These are phyloP conservation scores for Drosophila cracens DNA, from an alignment of 2,888 invertebrate genomes.

Conservation along the genomic window DNA sequence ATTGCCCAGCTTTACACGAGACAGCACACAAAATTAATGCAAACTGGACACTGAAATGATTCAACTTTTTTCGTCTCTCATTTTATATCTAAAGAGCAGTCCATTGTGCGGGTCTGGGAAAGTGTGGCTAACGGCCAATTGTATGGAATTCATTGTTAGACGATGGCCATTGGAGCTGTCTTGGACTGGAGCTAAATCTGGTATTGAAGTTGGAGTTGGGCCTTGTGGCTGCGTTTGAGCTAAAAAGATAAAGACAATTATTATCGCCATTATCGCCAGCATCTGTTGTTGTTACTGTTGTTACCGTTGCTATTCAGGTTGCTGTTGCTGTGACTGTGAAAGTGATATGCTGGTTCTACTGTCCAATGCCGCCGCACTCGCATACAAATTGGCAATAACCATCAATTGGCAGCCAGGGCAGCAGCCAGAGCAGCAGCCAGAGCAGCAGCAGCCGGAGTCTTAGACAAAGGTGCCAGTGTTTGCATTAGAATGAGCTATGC, in stretches of 20 bases:
- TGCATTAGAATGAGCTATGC: slow-evolving; percentile 78
- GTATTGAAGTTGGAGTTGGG: background rate
- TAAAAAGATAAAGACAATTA: slow-evolving; percentile 80
- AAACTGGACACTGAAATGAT: slow-evolving; percentile 67
- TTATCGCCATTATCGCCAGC: slow-evolving; percentile 80
- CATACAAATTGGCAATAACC: slow-evolving; percentile 80
- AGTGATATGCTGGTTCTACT: slow-evolving; percentile 70
- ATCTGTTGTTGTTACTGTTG: slow-evolving; percentile 58
- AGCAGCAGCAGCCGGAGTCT: slow-evolving; percentile 20
- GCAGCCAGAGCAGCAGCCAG: slow-evolving; percentile 40
- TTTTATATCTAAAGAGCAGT: slow-evolving; percentile 50
- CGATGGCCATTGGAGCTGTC: slow-evolving; percentile 18
- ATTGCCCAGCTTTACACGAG: slow-evolving; percentile 53
- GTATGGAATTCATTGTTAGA: slow-evolving; percentile 61
- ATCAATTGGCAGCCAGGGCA: slow-evolving; percentile 68
- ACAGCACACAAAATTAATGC: slow-evolving; percentile 53
- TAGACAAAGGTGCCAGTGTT: slow-evolving; percentile 54
- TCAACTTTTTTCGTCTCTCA: slow-evolving; percentile 30
- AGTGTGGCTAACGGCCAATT: slow-evolving; percentile 66
- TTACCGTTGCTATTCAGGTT: slow-evolving; percentile 16
- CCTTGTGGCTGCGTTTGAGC: slow-evolving; percentile 62
- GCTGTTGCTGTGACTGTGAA: slow-evolving; percentile 40
- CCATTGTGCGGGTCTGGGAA: slow-evolving; percentile 77
- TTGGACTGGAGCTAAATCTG: slow-evolving; percentile 3
- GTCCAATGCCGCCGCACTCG: slow-evolving; percentile 36